phyloP scores from a whole-genome alignment of 2,888 invertebrate species.

The Itoplectis maculator region DNA sequence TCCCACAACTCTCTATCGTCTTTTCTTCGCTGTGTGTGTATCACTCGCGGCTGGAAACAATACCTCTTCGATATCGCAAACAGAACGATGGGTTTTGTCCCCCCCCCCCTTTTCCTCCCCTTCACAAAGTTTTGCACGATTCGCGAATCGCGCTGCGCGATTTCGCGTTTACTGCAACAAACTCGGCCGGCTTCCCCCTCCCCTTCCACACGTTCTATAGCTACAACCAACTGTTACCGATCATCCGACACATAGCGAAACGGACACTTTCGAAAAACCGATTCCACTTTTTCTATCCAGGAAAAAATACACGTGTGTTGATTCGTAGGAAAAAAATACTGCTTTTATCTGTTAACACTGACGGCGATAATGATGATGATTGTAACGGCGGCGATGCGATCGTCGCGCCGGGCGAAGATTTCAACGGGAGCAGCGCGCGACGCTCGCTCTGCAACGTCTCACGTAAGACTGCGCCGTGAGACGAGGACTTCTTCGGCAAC shows the following conservation, averaged over 20 bases:
- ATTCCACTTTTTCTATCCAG: too few species aligned
- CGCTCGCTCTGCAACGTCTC: constrained; percentile 59
- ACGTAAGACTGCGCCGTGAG: constrained; percentile 63
- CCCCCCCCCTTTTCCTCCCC: too few species aligned
- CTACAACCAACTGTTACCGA: background rate
- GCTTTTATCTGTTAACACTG: background rate
- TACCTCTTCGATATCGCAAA: constrained; percentile 39
- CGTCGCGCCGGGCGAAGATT: background rate
- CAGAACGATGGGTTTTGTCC: constrained; percentile 10
- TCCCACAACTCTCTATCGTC: background rate
- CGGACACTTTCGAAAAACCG: background rate
- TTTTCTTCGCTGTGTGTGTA: background rate
- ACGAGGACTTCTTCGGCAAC: constrained; percentile 65
- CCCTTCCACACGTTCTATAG: background rate
- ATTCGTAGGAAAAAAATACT: too few species aligned
- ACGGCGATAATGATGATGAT: background rate
- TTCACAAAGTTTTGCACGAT: constrained; percentile 12
- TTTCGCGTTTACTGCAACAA: background rate
- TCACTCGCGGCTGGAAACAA: constrained; percentile 16
- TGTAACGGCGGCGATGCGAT: too few species aligned
- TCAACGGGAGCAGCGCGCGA: constrained; percentile 32
- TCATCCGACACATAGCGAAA: background rate
- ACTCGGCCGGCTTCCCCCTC: too few species aligned
- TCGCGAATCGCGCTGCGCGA: background rate
- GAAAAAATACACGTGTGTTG: too few species aligned